A percentile compares a stretch with the other conserved stretches of the same genome.
Evolutionary conservation across 1,140 invertebrate genomes (phyloP).

Genomic region (Scaptodrosophila lebanonensis): DNA sequence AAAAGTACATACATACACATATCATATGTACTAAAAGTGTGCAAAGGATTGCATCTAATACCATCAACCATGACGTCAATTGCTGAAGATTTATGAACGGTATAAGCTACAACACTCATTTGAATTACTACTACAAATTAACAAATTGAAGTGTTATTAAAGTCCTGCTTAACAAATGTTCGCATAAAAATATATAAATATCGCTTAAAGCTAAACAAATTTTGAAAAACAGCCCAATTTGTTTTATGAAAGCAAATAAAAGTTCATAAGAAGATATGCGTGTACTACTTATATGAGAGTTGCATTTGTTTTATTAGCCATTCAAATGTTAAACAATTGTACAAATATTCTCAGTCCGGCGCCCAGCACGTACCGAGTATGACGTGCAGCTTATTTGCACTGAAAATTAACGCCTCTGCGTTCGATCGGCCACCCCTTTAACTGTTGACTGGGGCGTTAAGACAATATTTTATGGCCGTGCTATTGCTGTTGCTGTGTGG

Average conservation of each 20-base stretch:
- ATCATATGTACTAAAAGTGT: too few relatives aligned
- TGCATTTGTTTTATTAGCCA: too few relatives aligned
- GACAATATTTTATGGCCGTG: too few relatives aligned
- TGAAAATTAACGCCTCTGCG: constrained; percentile 59
- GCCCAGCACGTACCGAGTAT: constrained; percentile 11
- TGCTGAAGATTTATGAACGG: too few relatives aligned
- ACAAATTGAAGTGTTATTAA: too few relatives aligned
- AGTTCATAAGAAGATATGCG: neutral
- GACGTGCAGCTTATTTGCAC: constrained; percentile 51
- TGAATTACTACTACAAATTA: too few relatives aligned
- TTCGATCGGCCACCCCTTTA: constrained; percentile 29
- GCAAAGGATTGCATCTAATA: too few relatives aligned
- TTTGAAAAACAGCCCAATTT: constrained; percentile 12
- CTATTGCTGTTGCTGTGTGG: constrained; percentile 4
- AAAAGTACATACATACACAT: too few relatives aligned
- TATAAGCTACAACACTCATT: too few relatives aligned
- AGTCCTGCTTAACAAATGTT: constrained; percentile 35
- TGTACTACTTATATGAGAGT: too few relatives aligned
- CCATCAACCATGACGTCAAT: too few relatives aligned
- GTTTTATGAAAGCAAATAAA: neutral
- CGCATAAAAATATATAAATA: constrained; percentile 44
- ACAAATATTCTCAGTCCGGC: constrained; percentile 43
- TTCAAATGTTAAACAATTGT: constrained; percentile 54
- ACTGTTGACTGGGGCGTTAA: constrained; percentile 25
- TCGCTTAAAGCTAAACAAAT: constrained; percentile 25